Evolutionary conservation across 2,797 vertebrate genomes (phyloP).

Genomic region (Characodon lateralis): DNA sequence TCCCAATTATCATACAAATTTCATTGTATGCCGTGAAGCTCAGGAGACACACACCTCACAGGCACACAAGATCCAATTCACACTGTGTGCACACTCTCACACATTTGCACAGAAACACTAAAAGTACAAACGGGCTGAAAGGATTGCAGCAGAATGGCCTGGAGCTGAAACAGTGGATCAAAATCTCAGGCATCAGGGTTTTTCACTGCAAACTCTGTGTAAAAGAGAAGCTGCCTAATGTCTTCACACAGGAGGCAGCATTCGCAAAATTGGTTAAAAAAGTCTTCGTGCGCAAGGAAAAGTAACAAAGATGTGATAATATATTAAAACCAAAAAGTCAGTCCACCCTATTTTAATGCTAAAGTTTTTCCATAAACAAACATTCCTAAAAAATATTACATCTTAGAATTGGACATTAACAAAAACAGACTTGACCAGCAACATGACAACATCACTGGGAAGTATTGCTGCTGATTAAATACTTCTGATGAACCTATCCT

Average conservation of each 20-base stretch:
- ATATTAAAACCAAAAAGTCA: background rate
- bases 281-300: slow-evolving; percentile 23
- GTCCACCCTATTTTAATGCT: background rate
- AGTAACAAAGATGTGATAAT: slow-evolving; percentile 21
- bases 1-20: slow-evolving; percentile 72
- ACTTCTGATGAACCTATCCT: background rate
- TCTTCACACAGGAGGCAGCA: slow-evolving; percentile 19
- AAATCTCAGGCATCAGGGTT: slow-evolving; percentile 71
- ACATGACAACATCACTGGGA: background rate
- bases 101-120: slow-evolving; percentile 43
- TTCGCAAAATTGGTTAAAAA: slow-evolving; percentile 21
- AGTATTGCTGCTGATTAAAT: background rate
- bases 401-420: background rate
- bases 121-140: slow-evolving; percentile 66
- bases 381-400: background rate
- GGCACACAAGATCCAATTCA: slow-evolving; percentile 21
- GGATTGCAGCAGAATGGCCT: slow-evolving; percentile 63
- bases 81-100: slow-evolving; percentile 19
- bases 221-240: slow-evolving; percentile 35
- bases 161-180: slow-evolving; percentile 67
- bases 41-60: slow-evolving; percentile 25
- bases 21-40: slow-evolving; percentile 57
- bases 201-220: slow-evolving; percentile 55
- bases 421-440: background rate
- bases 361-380: background rate